phyloP scores from a whole-genome alignment of 2,888 invertebrate genomes.

The Eupithecia subumbrata region DNA sequence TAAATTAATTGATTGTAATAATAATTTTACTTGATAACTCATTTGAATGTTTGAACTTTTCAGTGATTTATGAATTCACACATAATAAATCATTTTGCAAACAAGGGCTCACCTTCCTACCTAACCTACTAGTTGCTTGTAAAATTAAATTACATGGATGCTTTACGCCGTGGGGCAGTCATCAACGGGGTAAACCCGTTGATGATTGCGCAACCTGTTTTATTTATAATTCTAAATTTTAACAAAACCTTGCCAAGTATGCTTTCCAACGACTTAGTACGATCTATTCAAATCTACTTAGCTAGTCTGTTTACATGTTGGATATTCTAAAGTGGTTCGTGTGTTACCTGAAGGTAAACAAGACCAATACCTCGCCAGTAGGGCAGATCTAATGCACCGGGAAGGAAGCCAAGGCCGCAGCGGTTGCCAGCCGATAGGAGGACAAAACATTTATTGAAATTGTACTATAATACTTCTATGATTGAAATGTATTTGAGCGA shows the following conservation, averaged over 20 bases:
- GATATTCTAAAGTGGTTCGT: conserved; percentile 1
- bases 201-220: background rate
- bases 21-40: no score
- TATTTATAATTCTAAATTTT: background rate
- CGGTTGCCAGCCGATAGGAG: background rate
- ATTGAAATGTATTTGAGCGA: background rate
- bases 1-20: no score
- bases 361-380: background rate
- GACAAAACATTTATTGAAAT: background rate
- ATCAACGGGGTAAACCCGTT: no score
- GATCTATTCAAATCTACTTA: background rate
- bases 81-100: no score
- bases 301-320: background rate
- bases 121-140: no score
- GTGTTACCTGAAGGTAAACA: conserved; percentile 3
- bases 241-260: background rate
- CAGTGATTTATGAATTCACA: no score
- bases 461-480: background rate
- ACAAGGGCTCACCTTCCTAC: no score
- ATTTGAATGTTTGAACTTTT: no score
- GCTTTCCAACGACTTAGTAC: background rate
- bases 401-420: background rate
- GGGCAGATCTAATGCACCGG: background rate
- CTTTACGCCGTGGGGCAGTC: no score
- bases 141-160: no score